Base-by-base conservation (phyloP, 2,888 invertebrate genomes). In the Aproaerema taeniolella region DNA sequence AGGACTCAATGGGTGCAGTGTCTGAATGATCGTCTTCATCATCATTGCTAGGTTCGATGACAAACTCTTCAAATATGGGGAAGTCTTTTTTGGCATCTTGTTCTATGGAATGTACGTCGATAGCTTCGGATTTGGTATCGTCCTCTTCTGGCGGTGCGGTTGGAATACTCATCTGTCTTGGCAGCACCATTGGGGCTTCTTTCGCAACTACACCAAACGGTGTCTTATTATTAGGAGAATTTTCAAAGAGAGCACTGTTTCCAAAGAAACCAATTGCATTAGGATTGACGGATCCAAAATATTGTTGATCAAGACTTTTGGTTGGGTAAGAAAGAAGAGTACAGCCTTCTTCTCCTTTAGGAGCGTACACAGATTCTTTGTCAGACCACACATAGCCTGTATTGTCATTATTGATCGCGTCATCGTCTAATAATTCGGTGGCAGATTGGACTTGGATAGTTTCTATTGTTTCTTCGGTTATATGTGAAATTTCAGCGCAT, bases 81-180 rank as follows among this genome's bases (percentile, higher is more conserved):
- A 80, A 86, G 38, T 83, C 82, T 45, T 76, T 71, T 38, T 74
- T 83, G 11, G 86, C 86, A 31, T 86, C 86, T 53, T 72, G 74
- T 52, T 86, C 86, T 48, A 86, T 86, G 2, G 74, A 80, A 34
- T 70, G 69, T 4, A 85, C 85, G 29, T 86, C 86, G 43, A 83
- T 53, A 11, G 80, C 75, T 24, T 35, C 35, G 13, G 28, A 15
- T 28, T 35, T 35, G 11, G 70, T 68, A 61, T 71, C 78, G 40
- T 82, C 79, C 13, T 82, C 77, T 49, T 76, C 74, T 0, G 73
- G 71, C 0, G 79, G 78, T 7, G 80, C 82, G 8, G 75, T 57
- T 0, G 81, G 79, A 38, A 67, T 50, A 42, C 59, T 74, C 43
- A 71, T 60, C 35, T 72, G 67, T 20, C 58, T 61, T 7, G 67